Evolutionary conservation across 1,140 invertebrate species (phyloP), one percentile per base, ranked within the genome.

Genomic region (Alviniconcha marisindica): DNA sequence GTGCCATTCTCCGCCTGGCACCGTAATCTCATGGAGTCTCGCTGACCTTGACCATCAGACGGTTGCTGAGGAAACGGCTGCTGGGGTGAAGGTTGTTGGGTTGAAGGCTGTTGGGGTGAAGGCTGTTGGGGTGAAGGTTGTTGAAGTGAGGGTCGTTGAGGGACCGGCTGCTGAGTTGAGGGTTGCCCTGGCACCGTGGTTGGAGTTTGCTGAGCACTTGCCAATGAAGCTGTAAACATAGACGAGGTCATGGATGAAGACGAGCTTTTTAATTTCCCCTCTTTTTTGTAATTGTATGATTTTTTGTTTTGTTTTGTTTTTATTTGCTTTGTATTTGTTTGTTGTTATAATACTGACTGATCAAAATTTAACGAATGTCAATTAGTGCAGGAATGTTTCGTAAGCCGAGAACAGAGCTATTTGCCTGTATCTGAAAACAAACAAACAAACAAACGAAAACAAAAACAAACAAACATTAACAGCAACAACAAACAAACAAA

Each of bases 1-100:
- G 79, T 69, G 42, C 63, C 63, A n/a, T 81, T 81, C 24, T 40
- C 79, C 15, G 40, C 33, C 24, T 69, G 60, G 44, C 81, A 82
- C 42, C 40, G 21, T 28, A 74, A 15, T 4, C 31, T 44, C 74
- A 77, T 24, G 31, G 33, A 42, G 10, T 77, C 42, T 15, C 24
- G 74, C 44, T 31, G 42, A 77, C 42, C 44, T 77, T 66, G 63
- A 66, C 63, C 63, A 24, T 60, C 15, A 60, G 56, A n/a, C 15
- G n/a, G 21, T 28, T 60, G 56, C 21, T 60, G 4, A 24, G 56
- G 56, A 24, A 7, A 28, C 15, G 56, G 21, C n/a, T 60, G 56
- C 56, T 60, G 14, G 56, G 56, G 56, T 15, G 63, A 66, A 66
- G 63, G 28, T 48, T 48, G 44, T 48, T 28, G 5, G n/a, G 63